Base-by-base conservation (phyloP, 2,888 invertebrate genomes). In the Yponomeuta plumbellus region DNA sequence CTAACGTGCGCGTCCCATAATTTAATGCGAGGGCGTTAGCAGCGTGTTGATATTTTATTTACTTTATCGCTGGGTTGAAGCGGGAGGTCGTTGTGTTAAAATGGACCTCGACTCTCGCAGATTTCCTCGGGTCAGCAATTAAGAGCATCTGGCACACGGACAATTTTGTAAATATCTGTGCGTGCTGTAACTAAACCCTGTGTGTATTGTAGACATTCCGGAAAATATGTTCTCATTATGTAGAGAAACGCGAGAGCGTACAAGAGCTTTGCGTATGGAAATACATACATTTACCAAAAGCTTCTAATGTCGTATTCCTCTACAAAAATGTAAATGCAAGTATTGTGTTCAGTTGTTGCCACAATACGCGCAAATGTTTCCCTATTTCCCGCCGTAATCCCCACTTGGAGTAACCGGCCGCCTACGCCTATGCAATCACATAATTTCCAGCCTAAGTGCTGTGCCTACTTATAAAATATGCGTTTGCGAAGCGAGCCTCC, bases 41-140 rank as follows among this genome's bases (percentile, higher is more conserved):
- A 79, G 76, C 77, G 81, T 82, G 86, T 85, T 86, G 83, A 86
- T 86, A 87, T 88, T 88, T 88, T 87, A 88, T 88, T 85, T 80
- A 86, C 81, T 87, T 86, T 83, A 85, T 80, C 76, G 80, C 73
- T 73, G 70, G 79, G 75, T 75, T 70, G 77, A 79, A 77, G 75
- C 76, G 72, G 74, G 74, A 73, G 75, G 73, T 77, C 77, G 78
- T 80, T 83, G 79, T 79, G 80, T 83, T 79, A 77, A 79, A 85
- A 86, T 85, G 80, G 83, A 86, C 80, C 84, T 80, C 77, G 76
- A 84, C 84, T 86, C 85, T 81, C 77, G 72, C 80, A 81, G 84
- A 84, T 88, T 83, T 81, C 81, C 84, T 81, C 77, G 85, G 87
- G 81, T 85, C 84, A 84, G 86, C 86, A 86, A 88, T 91, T 88